Evolutionary conservation across 2,797 vertebrate genomes (phyloP), one percentile per base, ranked within the genome.

Genomic region (Mus caroli): DNA sequence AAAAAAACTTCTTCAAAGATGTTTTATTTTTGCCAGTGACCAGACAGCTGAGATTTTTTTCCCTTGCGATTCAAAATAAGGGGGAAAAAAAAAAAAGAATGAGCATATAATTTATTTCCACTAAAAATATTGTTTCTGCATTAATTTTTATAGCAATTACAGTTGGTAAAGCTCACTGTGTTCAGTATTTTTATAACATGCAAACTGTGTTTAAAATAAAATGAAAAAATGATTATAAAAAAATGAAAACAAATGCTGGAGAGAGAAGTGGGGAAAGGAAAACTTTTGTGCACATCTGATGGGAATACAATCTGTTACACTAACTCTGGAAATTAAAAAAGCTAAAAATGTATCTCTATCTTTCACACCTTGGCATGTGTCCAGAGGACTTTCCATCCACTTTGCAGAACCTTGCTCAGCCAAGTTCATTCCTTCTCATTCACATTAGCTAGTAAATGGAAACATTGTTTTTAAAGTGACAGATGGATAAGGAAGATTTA

Each of bases 61-160:
- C 97, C 97, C 97, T 98, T 98, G 98, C 99, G 99, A 99, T 99
- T 99, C 98, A 98, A 97, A 98, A 98, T 98, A 98, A 98, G 97
- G 8, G 8, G 8, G 8, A 46, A 98, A 98, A 98, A 46, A 46
- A 46, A 99, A 98, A 98, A 98, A 99, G 99, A 99, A 99, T 99
- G 99, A 99, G 99, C 99, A 99, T 98, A 99, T 99, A 99, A 99
- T 99, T 99, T 99, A 99, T 99, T 99, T 99, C 99, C 99, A 99
- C 99, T 99, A 99, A 99, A 99, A 99, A 99, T 99, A 98, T 98
- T 97, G 98, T 99, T 97, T 99, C 98, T 99, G 98, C 98, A 98
- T 99, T 98, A 98, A 98, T 99, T 99, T 99, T 99, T 98, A 99
- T 99, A 99, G 98, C 98, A 98, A 98, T 99, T 99, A 99, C 98